Percentiles rank a stretch among this genome's conserved stretches.
Conservation (phyloP, 1,140 invertebrate species). For the Macrotrachela quadricornifera region DNA sequence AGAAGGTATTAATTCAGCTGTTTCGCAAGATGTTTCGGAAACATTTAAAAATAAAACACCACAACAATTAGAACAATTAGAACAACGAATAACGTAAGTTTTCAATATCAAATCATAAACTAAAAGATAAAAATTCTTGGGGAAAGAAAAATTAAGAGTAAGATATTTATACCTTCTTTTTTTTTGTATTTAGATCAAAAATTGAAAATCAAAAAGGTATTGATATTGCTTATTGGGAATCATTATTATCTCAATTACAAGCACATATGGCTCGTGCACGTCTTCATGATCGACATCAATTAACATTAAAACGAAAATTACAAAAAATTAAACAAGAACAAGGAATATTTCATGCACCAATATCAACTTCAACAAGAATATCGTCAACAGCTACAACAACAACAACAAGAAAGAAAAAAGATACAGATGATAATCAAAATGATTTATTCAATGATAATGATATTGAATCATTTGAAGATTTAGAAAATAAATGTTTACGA, state of each 20-base stretch:
- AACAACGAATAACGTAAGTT: slow-evolving; percentile 66
- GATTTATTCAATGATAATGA: no score
- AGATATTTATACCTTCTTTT: no score
- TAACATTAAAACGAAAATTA: slow-evolving; percentile 67
- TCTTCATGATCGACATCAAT: slow-evolving; percentile 69
- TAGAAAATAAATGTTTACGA: neutral
- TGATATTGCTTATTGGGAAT: slow-evolving; percentile 93
- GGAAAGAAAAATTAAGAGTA: no score
- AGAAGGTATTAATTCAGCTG: slow-evolving; percentile 78
- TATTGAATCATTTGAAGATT: no score
- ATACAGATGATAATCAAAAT: no score
- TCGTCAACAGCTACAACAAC: slow-evolving; percentile 19
- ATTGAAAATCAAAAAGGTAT: slow-evolving; percentile 54
- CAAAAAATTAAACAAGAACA: slow-evolving; percentile 62
- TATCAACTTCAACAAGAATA: slow-evolving; percentile 10
- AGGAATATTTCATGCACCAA: neutral
- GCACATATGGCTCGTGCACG: slow-evolving; percentile 80
- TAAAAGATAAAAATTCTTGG: no score
- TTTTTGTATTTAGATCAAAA: no score
- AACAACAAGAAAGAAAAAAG: slow-evolving; percentile 5
- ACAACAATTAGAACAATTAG: slow-evolving; percentile 54
- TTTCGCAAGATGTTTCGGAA: slow-evolving; percentile 62
- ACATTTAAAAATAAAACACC: slow-evolving; percentile 85
- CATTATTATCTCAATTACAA: slow-evolving; percentile 67
- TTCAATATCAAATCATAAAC: no score